Evolutionary conservation across 2,113 vertebrate genomes (phyloP), one percentile per base, ranked within the genome.

Genomic region (Geococcyx californianus): DNA sequence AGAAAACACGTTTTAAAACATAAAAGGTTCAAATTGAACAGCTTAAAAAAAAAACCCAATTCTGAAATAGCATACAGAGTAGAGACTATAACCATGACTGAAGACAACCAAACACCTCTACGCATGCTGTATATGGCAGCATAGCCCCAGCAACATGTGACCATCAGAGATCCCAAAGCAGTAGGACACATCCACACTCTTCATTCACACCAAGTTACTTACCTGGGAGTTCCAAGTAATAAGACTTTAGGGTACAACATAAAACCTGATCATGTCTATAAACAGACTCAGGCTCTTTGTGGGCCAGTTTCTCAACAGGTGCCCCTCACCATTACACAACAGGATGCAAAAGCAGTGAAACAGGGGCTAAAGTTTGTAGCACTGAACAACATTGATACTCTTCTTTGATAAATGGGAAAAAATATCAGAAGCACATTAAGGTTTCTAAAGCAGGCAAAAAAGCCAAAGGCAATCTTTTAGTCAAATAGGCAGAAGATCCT

Each of bases 81-180:
- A 19, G 44, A 87, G 33, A 36, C 24, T 66, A 5, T 7, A 40
- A n/a, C 5, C 47, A 34, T 14, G 79, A 15, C 0, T 68, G 3
- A 62, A 84, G 18, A 34, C 51, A 83, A 58, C 3, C 31, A 63
- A 26, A 5, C 10, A 31, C 34, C 47, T 5, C 15, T 29, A 42
- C 5, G 25, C 42, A 12, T 1, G 3, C 16, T 23, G 74, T 0
- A 1, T 7, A 6, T 1, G 14, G 66, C 63, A 62, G 49, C 13
- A 4, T 73, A 62, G 4, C 36, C 34, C 24, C 76, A 49, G 68
- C n/a, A 16, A 47, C 0, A 2, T 7, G 7, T 14, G 29, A 1
- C 9, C 0, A 16, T 0, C 2, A 14, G 54, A 62, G 73, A 77
- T 3, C 16, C 31, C 23, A 11, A 3, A 9, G 31, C 0, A 54